Evolutionary conservation across 2,888 invertebrate genomes (phyloP), one percentile per base, ranked within the genome.

Genomic region (Nezara viridula): DNA sequence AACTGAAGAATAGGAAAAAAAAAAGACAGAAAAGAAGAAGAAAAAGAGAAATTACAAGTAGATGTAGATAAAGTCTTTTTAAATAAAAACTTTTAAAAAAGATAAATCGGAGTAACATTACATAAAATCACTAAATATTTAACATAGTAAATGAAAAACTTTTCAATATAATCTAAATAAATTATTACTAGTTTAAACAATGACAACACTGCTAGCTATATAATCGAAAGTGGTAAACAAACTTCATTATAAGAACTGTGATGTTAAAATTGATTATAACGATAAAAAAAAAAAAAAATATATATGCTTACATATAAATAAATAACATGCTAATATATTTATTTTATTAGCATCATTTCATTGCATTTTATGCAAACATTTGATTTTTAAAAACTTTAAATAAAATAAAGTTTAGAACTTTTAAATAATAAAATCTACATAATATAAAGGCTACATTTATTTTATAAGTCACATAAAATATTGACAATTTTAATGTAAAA

Each of bases 141-240:
- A 77, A 77, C 40, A 77, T 77, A 40, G 37, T 77, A 60, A 60
- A 60, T 60, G 60, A 60, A 60, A 50, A 60, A 14, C 24, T 40
- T 40, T 73, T 73, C 32, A 77, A 77, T 77, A 40, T 77, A 16
- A 77, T 77, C 19, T 77, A 77, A 77, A 77, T 40, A 77, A 77
- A 77, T 37, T 77, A 77, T 77, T 77, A 77, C 77, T 77, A 77
- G 10, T 44, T 77, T 24, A 37, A 77, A 77, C 40, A 40, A 77
- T 40, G 21, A 77, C 24, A 73, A 73, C 66, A 77, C 24, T 77
- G 10, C 77, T 77, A 44, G 24, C 40, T 44, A 77, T 12, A 44
- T 1, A 40, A 40, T 40, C 24, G 77, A 40, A 44, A 24, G 21
- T 60, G 27, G 12, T 55, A 55, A 55, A 55, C 55, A 27, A 77